Evolutionary conservation across 2,888 invertebrate species (phyloP), one percentile per base, ranked within the genome.

Genomic region (Monochamus alternatus): DNA sequence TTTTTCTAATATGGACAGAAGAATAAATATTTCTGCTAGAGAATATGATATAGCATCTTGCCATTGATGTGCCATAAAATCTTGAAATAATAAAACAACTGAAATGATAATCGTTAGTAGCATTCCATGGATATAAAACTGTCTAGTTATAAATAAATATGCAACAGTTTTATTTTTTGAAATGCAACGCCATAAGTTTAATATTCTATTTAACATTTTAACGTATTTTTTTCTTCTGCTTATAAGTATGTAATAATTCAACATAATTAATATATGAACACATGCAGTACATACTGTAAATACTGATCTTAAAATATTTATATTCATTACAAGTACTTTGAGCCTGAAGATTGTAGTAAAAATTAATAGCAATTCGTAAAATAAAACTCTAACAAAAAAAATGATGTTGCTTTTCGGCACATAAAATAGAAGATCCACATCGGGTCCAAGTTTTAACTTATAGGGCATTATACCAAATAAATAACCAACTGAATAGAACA

Each of bases 1-100:
- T 64, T 74, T 75, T 43, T 78, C 58, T 2, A 75, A 74, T 63
- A 78, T 69, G 22, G 77, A 59, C 55, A 64, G 55, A 14, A 76
- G 22, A 14, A 78, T 47, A 47, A 79, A 63, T 30, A 77, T 44
- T 75, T 80, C 80, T 5, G 73, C 47, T 9, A 76, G 71, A 12
- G 76, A 74, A 43, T 78, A 80, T 3, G 69, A 60, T 30, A 78
- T 14, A 12, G 75, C 51, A 51, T 80, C 78, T 1, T 32, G 5
- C 9, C 78, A 47, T 14, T 65, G 63, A 2, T 43, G 38, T 63
- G 72, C 71, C 9, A 69, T 64, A 14, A 59, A 14, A 68, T 80
- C 80, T 38, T 73, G 72, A 43, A 47, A 51, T 1, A 64, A 31
- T 60, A 80, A 65, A n/a, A 65, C 22, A n/a, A 52, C 10, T 8